These are phyloP conservation scores for Drosophila testacea DNA, from an alignment of 2,888 invertebrate genomes.

Conservation along the genomic window DNA sequence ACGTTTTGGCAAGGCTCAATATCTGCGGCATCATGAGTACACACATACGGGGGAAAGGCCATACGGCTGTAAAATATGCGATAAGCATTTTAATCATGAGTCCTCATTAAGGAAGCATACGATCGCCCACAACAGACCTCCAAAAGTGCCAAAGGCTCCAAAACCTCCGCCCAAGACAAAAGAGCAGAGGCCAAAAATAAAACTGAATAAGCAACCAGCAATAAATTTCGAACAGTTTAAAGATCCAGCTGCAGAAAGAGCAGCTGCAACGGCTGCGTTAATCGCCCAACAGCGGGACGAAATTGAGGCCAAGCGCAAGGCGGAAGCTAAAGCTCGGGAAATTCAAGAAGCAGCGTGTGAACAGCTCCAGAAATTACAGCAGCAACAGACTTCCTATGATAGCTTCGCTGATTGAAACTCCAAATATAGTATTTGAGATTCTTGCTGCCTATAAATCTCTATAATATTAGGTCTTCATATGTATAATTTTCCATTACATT, in stretches of 20 bases:
- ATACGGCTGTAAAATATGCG: slow-evolving; percentile 80
- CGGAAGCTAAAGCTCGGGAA: slow-evolving; percentile 2
- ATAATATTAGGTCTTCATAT: background rate
- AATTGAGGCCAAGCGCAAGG: slow-evolving; percentile 8
- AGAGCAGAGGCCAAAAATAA: slow-evolving; percentile 15
- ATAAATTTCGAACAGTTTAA: slow-evolving; percentile 22
- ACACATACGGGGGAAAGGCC: slow-evolving; percentile 84
- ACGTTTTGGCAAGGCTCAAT: slow-evolving; percentile 83
- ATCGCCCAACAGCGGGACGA: slow-evolving; percentile 13
- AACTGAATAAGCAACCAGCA: slow-evolving; percentile 23
- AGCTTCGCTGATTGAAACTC: background rate
- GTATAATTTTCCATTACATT: background rate
- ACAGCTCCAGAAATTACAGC: slow-evolving; percentile 14
- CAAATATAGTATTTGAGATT: background rate
- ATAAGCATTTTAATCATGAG: slow-evolving; percentile 81
- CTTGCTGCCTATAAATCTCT: background rate
- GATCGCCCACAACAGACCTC: slow-evolving; percentile 77
- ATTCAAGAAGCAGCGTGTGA: slow-evolving; percentile 18
- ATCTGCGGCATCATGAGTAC: slow-evolving; percentile 83
- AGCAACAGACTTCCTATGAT: slow-evolving; percentile 8
- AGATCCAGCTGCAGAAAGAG: slow-evolving; percentile 19
- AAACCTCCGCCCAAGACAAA: slow-evolving; percentile 9
- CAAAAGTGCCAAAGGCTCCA: slow-evolving; percentile 42
- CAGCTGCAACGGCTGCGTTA: slow-evolving; percentile 1
- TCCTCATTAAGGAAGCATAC: slow-evolving; percentile 82